Percentiles rank a stretch among this genome's conserved stretches.
Evolutionary conservation across 2,797 vertebrate genomes (phyloP).

Genomic region (Somateria mollissima): DNA sequence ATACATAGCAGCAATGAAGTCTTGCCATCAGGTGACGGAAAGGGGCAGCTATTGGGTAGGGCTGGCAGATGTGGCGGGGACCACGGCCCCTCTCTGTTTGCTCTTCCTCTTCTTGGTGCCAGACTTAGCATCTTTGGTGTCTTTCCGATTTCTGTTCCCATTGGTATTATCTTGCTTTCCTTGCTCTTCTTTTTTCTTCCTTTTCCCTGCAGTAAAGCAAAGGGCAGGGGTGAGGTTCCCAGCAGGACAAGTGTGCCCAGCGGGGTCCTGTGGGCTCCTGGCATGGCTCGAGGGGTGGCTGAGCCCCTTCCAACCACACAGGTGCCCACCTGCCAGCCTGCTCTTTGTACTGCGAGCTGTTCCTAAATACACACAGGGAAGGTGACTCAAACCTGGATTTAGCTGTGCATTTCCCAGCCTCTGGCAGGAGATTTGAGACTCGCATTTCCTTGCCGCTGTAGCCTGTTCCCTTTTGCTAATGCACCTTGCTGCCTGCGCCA

Average conservation of each 20-base stretch:
- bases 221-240: not conserved
- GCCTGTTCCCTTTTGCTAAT: not conserved
- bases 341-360: not conserved
- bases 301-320: not conserved
- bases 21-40: constrained; percentile 39
- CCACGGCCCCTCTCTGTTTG: constrained; percentile 80
- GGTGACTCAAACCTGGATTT: not conserved
- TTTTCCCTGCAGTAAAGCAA: constrained; percentile 27
- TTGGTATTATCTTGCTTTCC: constrained; percentile 77
- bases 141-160: constrained; percentile 74
- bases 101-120: constrained; percentile 84
- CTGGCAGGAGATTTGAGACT: not conserved
- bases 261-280: not conserved
- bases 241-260: fast-evolving
- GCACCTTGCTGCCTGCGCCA: not conserved
- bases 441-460: not conserved
- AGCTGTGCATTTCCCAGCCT: not conserved
- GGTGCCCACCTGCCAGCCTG: not conserved
- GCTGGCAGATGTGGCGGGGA: constrained; percentile 78
- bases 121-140: constrained; percentile 76
- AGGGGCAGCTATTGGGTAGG: constrained; percentile 80
- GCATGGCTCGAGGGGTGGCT: fast-evolving
- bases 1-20: constrained; percentile 86
- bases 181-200: constrained; percentile 76
- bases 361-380: not conserved